phyloP scores from a whole-genome alignment of 2,888 invertebrate genomes.

The Ypsolopha scabrella region DNA sequence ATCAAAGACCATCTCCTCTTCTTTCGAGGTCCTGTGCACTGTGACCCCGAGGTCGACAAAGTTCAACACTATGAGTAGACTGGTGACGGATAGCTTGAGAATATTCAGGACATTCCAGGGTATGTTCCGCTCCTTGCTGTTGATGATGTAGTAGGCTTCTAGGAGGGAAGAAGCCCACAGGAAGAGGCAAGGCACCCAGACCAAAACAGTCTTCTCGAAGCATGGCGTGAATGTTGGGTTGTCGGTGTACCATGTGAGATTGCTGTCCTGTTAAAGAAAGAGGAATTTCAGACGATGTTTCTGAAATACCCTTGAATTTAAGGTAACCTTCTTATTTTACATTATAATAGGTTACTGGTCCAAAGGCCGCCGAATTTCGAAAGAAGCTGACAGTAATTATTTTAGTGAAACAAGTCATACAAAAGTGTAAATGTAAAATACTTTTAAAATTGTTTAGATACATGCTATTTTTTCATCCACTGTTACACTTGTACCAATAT shows the following conservation, averaged over 20 bases:
- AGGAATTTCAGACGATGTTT: background rate
- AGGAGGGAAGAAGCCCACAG: slow-evolving; percentile 82
- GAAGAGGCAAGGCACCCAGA: slow-evolving; percentile 91
- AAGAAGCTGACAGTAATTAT: too few species aligned
- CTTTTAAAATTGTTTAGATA: too few species aligned
- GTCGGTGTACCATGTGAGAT: slow-evolving; percentile 83
- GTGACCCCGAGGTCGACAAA: slow-evolving; percentile 76
- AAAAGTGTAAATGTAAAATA: too few species aligned
- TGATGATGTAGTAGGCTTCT: slow-evolving; percentile 80
- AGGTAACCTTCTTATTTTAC: background rate
- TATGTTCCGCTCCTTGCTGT: slow-evolving; percentile 82
- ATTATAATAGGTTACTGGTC: background rate
- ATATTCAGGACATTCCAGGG: slow-evolving; percentile 82
- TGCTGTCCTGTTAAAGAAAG: slow-evolving; percentile 76
- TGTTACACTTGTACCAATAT: too few species aligned
- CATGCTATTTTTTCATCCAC: too few species aligned
- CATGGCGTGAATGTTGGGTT: slow-evolving; percentile 91
- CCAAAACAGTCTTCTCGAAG: slow-evolving; percentile 90
- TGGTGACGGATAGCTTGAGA: slow-evolving; percentile 76
- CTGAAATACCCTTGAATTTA: too few species aligned
- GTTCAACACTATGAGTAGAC: slow-evolving; percentile 74
- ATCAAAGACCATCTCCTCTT: background rate
- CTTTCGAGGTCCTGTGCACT: slow-evolving; percentile 34
- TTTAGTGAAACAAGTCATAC: too few species aligned
- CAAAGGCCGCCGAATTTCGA: too few species aligned